Evolutionary conservation across 1,140 invertebrate genomes (phyloP), one percentile per base, ranked within the genome.

Genomic region (Cryptotermes secundus): DNA sequence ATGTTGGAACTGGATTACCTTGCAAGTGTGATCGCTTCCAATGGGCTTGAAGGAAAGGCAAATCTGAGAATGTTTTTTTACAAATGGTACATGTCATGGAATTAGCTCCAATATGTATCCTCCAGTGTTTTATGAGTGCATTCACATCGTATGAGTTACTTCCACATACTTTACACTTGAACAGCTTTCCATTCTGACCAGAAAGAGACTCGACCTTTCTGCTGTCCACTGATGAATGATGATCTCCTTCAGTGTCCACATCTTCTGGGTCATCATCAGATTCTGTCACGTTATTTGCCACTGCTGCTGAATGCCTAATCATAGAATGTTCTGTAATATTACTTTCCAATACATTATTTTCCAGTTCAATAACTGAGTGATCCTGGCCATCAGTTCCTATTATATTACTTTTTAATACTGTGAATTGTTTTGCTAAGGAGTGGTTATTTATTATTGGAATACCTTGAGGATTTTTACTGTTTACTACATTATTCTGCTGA

Each of bases 11-110:
- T n/a, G 59, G n/a, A 65, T 65, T 65, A 2, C 59, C 59, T 65
- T 65, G 59, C 59, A 65, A n/a, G 26, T 65, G 59, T 65, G 59
- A 65, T 65, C 59, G 22, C n/a, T 12, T 65, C 59, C 59, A 65
- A n/a, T 65, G 59, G n/a, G 59, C 59, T 31, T 65, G 59, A 31
- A 65, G 59, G n/a, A 65, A 65, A 65, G 59, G 59, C n/a, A 65
- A 65, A 31, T 65, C 59, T n/a, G 59, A 65, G 12, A 65, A 65
- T 65, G 59, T 65, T 14, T 65, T 65, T n/a, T 65, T 65, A 31
- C 59, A 65, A 31, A 65, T 26, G n/a, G 59, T 65, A 65, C 59
- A 65, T 7, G 26, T 65, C 24, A 65, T 65, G 59, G 59, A n/a
- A 31, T 65, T 65, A 9, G 59, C 59, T n/a, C 59, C 59, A n/a